These are phyloP conservation scores for Balaenoptera acutorostrata DNA, from an alignment of 2,113 vertebrate species.

Conservation along the genomic window DNA sequence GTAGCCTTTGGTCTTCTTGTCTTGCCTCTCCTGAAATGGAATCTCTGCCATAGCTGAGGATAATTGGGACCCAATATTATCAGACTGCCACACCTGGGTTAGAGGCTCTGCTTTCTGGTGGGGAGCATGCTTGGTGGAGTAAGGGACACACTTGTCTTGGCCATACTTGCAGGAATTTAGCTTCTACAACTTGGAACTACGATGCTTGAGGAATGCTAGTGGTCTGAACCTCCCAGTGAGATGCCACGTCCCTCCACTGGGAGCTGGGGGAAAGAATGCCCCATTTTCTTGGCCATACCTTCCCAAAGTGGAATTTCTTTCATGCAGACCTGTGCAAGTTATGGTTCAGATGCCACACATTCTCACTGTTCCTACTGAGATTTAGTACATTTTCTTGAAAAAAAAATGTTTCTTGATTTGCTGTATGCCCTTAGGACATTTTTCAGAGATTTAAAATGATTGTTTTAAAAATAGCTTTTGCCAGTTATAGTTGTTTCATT, in stretches of 20 bases:
- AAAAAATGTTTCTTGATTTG: not conserved
- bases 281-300: not conserved
- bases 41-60: not conserved
- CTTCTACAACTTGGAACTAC: not conserved
- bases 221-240: not conserved
- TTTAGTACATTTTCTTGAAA: not conserved
- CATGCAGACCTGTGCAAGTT: not conserved
- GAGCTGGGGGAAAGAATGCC: not conserved
- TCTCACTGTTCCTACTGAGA: not conserved
- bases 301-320: not conserved
- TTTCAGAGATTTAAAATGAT: not conserved
- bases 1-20: not conserved
- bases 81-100: not conserved
- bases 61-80: not conserved
- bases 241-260: not conserved
- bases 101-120: not conserved
- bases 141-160: not conserved
- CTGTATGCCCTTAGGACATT: not conserved
- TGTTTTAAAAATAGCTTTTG: not conserved
- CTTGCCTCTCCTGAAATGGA: not conserved
- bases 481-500: not conserved
- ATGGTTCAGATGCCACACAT: not conserved
- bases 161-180: not conserved
- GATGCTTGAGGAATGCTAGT: not conserved
- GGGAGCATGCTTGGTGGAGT: not conserved